These are phyloP conservation scores for Grammomys dolichurus DNA, from an alignment of 2,113 vertebrate species.

Conservation along the genomic window DNA sequence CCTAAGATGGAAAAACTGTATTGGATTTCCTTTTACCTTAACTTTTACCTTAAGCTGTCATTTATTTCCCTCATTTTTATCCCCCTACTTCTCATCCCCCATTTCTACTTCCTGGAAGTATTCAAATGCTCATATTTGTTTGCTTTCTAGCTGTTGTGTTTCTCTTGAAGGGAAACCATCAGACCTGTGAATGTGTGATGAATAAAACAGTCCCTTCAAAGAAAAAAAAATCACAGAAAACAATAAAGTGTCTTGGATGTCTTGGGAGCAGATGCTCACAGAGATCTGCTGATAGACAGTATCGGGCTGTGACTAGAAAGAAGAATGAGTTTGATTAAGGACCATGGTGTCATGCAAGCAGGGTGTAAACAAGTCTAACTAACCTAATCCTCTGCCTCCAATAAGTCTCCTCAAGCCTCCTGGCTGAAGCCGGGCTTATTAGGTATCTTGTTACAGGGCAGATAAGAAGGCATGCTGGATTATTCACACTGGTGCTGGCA, in stretches of 20 bases:
- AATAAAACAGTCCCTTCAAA: slow-evolving; percentile 56
- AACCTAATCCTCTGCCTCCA: neutral
- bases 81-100: neutral
- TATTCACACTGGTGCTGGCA: slow-evolving; percentile 52
- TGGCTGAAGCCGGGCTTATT: slow-evolving; percentile 41
- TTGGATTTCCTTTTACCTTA: slow-evolving; percentile 3
- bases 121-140: neutral
- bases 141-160: slow-evolving; percentile 29
- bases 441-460: neutral
- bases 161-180: slow-evolving; percentile 48
- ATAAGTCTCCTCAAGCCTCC: slow-evolving; percentile 41
- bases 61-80: neutral
- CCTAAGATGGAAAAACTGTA: neutral
- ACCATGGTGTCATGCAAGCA: neutral
- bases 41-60: neutral
- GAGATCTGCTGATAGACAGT: neutral
- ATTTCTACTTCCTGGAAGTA: slow-evolving; percentile 1
- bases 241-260: neutral
- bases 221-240: neutral
- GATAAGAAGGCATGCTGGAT: slow-evolving; percentile 62
- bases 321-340: neutral
- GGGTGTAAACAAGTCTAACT: neutral
- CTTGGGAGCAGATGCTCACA: slow-evolving; percentile 1
- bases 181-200: slow-evolving; percentile 23
- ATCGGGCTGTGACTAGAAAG: neutral